phyloP scores from a whole-genome alignment of 2,888 invertebrate genomes.

The Gymnosoma rotundatum region DNA sequence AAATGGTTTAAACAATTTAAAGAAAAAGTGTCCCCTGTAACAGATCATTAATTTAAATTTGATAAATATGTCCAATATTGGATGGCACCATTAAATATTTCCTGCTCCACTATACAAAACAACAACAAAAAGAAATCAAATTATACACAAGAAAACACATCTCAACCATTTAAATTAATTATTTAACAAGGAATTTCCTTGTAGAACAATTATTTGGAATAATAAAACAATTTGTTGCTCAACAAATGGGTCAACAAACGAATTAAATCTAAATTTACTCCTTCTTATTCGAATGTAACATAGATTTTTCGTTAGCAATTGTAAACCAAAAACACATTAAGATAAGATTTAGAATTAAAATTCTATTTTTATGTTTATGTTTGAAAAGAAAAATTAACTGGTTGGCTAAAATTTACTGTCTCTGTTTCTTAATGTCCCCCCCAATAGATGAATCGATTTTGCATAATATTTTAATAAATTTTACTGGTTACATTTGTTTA shows the following conservation, averaged over 20 bases:
- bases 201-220: conserved; percentile 73
- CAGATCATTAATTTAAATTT: conserved; percentile 58
- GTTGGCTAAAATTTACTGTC: conserved; percentile 27
- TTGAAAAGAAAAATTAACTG: background rate
- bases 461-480: conserved; percentile 63
- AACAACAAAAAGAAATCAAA: background rate
- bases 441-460: conserved; percentile 30
- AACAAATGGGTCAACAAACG: conserved; percentile 54
- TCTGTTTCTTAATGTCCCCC: conserved; percentile 12
- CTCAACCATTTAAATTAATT: conserved; percentile 73
- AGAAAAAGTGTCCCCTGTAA: background rate
- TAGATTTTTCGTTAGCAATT: conserved; percentile 35
- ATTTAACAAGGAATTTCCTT: conserved; percentile 72
- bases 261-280: conserved; percentile 44
- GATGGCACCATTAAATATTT: conserved; percentile 26
- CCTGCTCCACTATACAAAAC: background rate
- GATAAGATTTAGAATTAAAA: conserved; percentile 64
- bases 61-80: conserved; percentile 45
- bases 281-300: background rate
- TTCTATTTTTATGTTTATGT: conserved; percentile 6
- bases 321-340: conserved; percentile 64
- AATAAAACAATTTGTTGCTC: conserved; percentile 72
- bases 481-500: conserved; percentile 41
- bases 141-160: conserved; percentile 9
- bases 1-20: too few species aligned